phyloP scores from a whole-genome alignment of 23 tunicate genomes.

The Ciona savignyi region DNA sequence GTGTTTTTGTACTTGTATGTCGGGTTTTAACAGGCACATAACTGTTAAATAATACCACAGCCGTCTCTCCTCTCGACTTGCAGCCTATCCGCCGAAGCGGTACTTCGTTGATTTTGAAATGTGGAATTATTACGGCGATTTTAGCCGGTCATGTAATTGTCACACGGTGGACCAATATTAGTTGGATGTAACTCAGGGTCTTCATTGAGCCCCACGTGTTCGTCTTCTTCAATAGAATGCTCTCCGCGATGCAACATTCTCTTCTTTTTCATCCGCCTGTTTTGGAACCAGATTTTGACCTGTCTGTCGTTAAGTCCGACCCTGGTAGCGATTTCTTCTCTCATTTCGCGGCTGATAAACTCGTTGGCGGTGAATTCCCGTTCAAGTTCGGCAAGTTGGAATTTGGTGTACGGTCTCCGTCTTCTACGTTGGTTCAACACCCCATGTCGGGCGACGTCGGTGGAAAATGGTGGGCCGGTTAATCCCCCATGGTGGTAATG shows the following conservation, averaged over 20 bases:
- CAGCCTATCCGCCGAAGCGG: too few species aligned
- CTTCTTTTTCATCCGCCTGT: constrained; percentile 96
- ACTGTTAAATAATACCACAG: too few species aligned
- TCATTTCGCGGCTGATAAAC: constrained; percentile 94
- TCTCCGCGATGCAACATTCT: constrained; percentile 63
- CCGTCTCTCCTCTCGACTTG: too few species aligned
- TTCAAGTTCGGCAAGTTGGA: constrained; percentile 87
- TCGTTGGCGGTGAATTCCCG: constrained; percentile 84
- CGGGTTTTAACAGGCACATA: too few species aligned
- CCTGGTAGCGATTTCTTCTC: constrained; percentile 74
- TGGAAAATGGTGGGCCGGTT: neutral
- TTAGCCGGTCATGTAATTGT: neutral
- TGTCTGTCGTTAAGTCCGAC: constrained; percentile 83
- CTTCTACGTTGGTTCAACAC: constrained; percentile 34
- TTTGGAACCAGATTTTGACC: constrained; percentile 98
- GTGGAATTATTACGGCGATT: too few species aligned
- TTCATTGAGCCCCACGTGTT: neutral
- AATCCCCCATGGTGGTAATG: neutral
- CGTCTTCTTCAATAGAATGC: constrained; percentile 4
- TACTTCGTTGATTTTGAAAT: too few species aligned
- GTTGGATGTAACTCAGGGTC: neutral
- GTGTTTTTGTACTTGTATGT: too few species aligned
- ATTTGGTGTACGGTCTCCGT: constrained; percentile 93
- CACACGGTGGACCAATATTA: neutral
- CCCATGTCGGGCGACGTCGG: constrained; percentile 8